Conservation (phyloP, 2,888 invertebrate species). For the Aricia artaxerxes region DNA sequence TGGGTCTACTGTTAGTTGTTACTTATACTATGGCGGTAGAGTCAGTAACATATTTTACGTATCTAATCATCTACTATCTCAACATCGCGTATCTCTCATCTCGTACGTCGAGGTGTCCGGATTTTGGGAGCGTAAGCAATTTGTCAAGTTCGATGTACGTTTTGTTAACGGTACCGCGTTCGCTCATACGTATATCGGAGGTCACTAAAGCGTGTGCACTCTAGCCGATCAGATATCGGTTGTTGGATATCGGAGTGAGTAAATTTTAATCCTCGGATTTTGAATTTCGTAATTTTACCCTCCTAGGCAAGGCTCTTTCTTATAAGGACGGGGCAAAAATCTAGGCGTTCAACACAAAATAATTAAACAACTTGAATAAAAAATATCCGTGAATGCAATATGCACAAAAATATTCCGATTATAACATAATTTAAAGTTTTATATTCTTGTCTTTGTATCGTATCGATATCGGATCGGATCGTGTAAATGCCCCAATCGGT, state of each 20-base stretch:
- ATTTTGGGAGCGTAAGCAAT: slow-evolving; percentile 78
- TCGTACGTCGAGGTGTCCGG: slow-evolving; percentile 70
- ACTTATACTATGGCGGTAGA: slow-evolving; percentile 27
- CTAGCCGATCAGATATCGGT: slow-evolving; percentile 23
- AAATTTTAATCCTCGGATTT: not conserved
- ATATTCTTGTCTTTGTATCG: not conserved
- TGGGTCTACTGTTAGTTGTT: not conserved
- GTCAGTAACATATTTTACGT: slow-evolving; percentile 47
- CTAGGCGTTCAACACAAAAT: too few species aligned
- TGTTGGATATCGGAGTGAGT: not conserved
- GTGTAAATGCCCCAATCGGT: not conserved
- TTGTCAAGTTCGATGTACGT: slow-evolving; percentile 75
- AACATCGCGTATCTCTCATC: slow-evolving; percentile 66
- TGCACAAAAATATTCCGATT: too few species aligned
- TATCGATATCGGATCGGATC: not conserved
- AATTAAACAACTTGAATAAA: too few species aligned
- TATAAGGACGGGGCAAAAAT: too few species aligned
- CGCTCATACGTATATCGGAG: slow-evolving; percentile 43
- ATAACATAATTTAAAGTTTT: not conserved
- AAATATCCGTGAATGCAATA: too few species aligned
- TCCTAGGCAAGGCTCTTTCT: too few species aligned
- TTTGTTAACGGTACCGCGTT: slow-evolving; percentile 64
- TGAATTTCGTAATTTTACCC: too few species aligned
- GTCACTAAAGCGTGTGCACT: slow-evolving; percentile 36
- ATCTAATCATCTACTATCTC: slow-evolving; percentile 74